A percentile compares a stretch with the other conserved stretches of the same genome.
phyloP scores from a whole-genome alignment of 2,888 invertebrate genomes.

The Drosophila anceps region DNA sequence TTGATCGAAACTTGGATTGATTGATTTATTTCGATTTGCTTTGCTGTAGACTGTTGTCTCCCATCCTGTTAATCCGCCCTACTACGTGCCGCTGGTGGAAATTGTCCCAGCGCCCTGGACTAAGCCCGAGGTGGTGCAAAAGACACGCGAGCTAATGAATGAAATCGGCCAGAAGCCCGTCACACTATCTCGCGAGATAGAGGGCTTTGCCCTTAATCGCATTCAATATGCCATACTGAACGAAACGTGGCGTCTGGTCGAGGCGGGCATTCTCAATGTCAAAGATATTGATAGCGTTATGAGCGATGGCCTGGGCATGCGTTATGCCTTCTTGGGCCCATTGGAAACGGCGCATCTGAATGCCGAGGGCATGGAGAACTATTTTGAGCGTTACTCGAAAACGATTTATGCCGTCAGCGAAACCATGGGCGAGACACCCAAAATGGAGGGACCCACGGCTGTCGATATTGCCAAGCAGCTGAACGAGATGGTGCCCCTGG shows the following conservation, averaged over 20 bases:
- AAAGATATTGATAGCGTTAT: constrained; percentile 97
- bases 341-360: constrained; percentile 97
- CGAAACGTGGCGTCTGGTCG: constrained; percentile 95
- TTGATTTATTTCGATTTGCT: constrained; percentile 19
- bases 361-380: constrained; percentile 93
- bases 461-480: constrained; percentile 90
- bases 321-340: constrained; percentile 97
- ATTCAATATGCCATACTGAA: constrained; percentile 97
- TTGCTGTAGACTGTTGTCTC: constrained; percentile 87
- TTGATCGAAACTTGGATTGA: constrained; percentile 14
- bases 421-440: constrained; percentile 91
- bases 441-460: constrained; percentile 90
- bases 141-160: constrained; percentile 91
- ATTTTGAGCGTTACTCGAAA: constrained; percentile 89
- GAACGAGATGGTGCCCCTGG: constrained; percentile 90
- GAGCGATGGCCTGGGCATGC: constrained; percentile 96
- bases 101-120: constrained; percentile 98
- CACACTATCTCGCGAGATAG: constrained; percentile 92
- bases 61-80: constrained; percentile 98
- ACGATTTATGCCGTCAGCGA: constrained; percentile 88
- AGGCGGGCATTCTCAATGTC: constrained; percentile 93
- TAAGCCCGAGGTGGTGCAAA: constrained; percentile 89
- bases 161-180: constrained; percentile 97
- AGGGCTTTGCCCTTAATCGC: constrained; percentile 97
- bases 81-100: constrained; percentile 97